These are phyloP conservation scores for Dasypus novemcinctus DNA, from an alignment of 2,113 vertebrate species.

Conservation along the genomic window DNA sequence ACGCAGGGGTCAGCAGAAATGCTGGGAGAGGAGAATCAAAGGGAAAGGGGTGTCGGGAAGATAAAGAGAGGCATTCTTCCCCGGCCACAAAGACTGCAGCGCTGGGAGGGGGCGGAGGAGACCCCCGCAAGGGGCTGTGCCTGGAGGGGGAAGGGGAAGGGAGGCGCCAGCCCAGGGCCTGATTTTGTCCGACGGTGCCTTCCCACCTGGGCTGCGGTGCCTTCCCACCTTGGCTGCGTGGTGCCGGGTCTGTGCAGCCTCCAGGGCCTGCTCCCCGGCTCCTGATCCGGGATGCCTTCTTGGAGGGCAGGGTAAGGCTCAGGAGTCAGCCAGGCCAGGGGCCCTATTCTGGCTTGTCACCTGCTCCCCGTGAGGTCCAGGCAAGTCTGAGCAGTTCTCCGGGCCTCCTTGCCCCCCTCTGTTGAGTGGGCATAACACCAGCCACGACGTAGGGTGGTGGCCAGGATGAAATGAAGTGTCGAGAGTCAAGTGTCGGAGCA, in stretches of 20 bases:
- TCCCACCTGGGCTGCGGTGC: background rate
- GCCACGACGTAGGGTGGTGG: background rate
- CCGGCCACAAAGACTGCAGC: slow-evolving; percentile 75
- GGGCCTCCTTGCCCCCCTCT: background rate
- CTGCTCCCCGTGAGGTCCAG: background rate
- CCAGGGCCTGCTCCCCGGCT: background rate
- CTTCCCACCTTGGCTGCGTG: background rate
- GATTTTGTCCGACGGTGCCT: background rate
- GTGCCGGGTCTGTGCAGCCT: background rate
- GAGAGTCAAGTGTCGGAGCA: background rate
- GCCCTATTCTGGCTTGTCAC: background rate
- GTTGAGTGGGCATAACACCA: background rate
- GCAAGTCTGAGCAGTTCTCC: background rate
- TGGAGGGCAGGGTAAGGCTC: background rate
- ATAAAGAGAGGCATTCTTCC: slow-evolving; percentile 79
- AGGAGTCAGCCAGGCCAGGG: background rate
- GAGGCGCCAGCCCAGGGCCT: background rate
- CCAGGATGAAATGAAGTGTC: background rate
- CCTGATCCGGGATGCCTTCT: background rate
- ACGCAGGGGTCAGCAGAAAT: slow-evolving; percentile 81
- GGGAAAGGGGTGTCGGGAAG: slow-evolving; percentile 68
- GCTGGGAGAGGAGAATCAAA: slow-evolving; percentile 78
- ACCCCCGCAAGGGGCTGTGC: slow-evolving; percentile 62
- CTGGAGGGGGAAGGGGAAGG: slow-evolving; percentile 57
- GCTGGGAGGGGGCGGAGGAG: slow-evolving; percentile 42